Conservation (phyloP, 2,888 invertebrate species). For the Leptinotarsa rubiginosa region DNA sequence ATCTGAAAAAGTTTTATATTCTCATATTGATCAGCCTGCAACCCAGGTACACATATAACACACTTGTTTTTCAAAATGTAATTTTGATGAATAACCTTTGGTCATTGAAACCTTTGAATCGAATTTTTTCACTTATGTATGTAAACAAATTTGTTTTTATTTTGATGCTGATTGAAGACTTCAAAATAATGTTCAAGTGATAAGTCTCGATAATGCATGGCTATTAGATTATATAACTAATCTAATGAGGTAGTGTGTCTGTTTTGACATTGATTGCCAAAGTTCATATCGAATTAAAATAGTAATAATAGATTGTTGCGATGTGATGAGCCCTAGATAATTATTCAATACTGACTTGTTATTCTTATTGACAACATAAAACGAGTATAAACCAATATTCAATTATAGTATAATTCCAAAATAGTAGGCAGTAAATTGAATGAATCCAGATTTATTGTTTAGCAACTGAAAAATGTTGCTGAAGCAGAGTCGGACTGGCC, state of each 20-base stretch:
- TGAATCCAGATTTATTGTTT: too few relatives aligned
- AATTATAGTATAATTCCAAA: too few relatives aligned
- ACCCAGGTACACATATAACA: conserved; percentile 69
- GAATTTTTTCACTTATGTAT: conserved; percentile 2
- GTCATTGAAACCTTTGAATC: conserved; percentile 28
- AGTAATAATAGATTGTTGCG: too few relatives aligned
- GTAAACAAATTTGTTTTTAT: conserved; percentile 31
- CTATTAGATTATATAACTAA: conserved; percentile 39
- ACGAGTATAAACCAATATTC: too few relatives aligned
- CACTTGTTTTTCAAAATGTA: background rate
- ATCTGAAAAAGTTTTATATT: conserved; percentile 98
- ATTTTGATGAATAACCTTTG: conserved; percentile 31
- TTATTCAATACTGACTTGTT: too few relatives aligned
- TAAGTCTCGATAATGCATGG: conserved; percentile 10
- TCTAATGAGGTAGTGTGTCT: conserved; percentile 43
- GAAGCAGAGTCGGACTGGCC: too few relatives aligned
- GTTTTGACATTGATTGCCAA: conserved; percentile 46
- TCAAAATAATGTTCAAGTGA: background rate
- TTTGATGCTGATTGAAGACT: background rate
- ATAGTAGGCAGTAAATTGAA: too few relatives aligned
- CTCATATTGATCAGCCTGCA: conserved; percentile 94
- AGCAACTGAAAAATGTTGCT: too few relatives aligned
- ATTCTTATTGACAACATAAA: too few relatives aligned
- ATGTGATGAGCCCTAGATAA: too few relatives aligned
- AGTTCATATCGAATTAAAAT: conserved; percentile 1